Conservation (phyloP, 2,113 vertebrate species). For the Corythornis madagascariensis region DNA sequence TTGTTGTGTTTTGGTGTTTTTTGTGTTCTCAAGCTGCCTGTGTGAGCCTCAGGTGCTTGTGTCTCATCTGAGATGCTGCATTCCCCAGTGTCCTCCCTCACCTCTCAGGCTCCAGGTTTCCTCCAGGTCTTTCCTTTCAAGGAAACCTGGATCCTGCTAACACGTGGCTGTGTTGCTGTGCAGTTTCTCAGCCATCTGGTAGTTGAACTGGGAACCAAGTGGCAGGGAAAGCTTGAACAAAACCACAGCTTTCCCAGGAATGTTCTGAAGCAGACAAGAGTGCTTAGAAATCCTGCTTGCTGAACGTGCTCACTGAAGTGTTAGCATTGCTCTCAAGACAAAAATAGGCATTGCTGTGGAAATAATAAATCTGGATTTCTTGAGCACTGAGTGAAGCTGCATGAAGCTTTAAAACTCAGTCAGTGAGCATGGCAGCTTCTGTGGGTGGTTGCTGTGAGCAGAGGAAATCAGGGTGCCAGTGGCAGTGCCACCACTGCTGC, state of each 20-base stretch:
- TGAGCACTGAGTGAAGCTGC: neutral
- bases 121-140: neutral
- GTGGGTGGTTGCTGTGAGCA: neutral
- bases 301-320: neutral
- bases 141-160: neutral
- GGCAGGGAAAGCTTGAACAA: neutral
- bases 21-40: neutral
- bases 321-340: neutral
- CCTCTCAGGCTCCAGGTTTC: neutral
- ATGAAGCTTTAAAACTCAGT: neutral
- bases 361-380: neutral
- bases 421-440: neutral
- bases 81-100: neutral
- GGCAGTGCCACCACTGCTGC: neutral
- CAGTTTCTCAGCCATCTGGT: neutral
- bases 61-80: neutral
- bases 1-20: neutral
- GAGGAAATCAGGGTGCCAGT: neutral
- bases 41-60: neutral
- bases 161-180: neutral
- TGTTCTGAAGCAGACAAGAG: neutral
- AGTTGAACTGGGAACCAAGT: neutral
- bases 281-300: neutral
- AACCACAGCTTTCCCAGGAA: neutral
- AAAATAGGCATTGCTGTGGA: neutral